Evolutionary conservation across 2,888 invertebrate species (phyloP), one percentile per base, ranked within the genome.

Genomic region (Theodoxus fluviatilis): DNA sequence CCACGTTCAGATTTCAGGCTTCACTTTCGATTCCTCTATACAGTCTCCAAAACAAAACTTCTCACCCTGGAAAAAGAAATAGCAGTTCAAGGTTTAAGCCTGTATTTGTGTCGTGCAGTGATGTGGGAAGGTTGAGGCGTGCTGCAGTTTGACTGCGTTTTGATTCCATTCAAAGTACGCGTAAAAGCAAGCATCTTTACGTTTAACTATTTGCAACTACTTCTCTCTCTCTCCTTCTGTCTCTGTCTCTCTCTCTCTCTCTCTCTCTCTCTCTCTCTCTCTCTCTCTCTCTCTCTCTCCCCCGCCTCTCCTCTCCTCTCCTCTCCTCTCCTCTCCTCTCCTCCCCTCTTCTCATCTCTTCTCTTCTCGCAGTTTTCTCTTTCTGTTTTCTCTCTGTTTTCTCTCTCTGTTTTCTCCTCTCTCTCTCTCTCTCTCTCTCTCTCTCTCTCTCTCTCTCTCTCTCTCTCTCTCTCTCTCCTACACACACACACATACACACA

Each of bases 351-450:
- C 47, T 31, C 31, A 6, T 18, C 49, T 18, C 49, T 47, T 15
- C 33, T 37, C 35, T 37, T 15, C 37, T 59, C 12, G 33, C 28
- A 15, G 9, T n/a, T 67, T 33, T 52, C 52, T 52, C 55, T 67
- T 3, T 67, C 67, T 49, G 6, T 31, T 67, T 9, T 67, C 52
- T 52, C 15, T 52, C 25, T 52, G n/a, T 49, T 22, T 25, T 52
- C 12, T 67, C 52, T 52, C 37, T 67, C 33, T 52, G 35, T 67
- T 18, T 52, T 55, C 52, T 37, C 35, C 55, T 55, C 55, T 55
- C 35, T 67, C 33, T 35, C 31, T 55, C 55, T 55, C 55, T 52
- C 52, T 52, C 52, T 52, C 67, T 67, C 67, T 67, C 55, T 67
- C 55, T 52, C 35, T 33, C 35, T 52, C 35, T 33, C 52, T 33